Conservation (phyloP, 2,797 vertebrate genomes). For the Hafferia zeledoni region DNA sequence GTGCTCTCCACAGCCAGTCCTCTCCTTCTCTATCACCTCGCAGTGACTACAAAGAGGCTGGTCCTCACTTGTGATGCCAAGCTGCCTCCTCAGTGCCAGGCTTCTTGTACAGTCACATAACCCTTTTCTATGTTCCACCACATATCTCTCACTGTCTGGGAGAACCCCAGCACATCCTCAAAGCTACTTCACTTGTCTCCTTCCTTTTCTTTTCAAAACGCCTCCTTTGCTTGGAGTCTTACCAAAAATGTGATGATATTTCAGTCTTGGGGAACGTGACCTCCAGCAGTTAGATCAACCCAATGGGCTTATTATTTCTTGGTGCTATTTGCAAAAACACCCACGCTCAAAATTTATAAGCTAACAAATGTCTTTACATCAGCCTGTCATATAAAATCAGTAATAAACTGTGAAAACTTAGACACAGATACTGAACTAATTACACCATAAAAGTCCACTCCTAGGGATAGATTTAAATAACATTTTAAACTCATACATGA, state of each 20-base stretch:
- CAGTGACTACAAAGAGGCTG: background rate
- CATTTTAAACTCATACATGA: background rate
- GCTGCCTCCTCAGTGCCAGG: background rate
- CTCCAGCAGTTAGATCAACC: background rate
- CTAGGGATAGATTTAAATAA: background rate
- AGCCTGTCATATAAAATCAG: background rate
- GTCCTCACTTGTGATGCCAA: background rate
- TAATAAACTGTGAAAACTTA: background rate
- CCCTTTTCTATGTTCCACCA: background rate
- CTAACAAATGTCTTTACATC: background rate
- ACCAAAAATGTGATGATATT: background rate
- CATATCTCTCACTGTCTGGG: background rate
- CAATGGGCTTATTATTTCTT: background rate
- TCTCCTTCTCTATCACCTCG: fast-evolving
- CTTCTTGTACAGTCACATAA: background rate
- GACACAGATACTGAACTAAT: background rate
- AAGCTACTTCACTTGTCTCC: background rate
- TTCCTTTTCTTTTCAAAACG: background rate
- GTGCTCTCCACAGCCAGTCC: background rate
- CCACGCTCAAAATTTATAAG: background rate
- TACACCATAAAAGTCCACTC: background rate
- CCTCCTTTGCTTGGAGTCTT: background rate
- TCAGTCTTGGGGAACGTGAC: background rate
- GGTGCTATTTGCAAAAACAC: background rate
- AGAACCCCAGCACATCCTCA: background rate